A percentile compares a stretch with the other conserved stretches of the same genome.
Evolutionary conservation across 2,888 invertebrate species (phyloP).

Genomic region (Apodemia duryi): DNA sequence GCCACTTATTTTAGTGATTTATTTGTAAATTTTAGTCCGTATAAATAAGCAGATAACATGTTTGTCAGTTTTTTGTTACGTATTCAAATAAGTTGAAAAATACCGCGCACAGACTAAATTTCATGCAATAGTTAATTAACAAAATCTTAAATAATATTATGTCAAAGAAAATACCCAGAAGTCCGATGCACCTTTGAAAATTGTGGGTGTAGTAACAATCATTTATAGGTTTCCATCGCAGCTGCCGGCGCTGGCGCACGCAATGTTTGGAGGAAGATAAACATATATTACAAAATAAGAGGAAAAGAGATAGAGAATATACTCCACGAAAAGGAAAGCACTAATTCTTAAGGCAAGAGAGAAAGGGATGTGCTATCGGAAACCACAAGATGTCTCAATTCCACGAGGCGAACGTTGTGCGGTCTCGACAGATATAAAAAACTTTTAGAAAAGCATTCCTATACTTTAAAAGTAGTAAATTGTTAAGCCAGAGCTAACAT

Average conservation of each 20-base stretch:
- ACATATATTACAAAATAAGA: slow-evolving; percentile 65
- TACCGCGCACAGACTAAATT: too few relatives aligned
- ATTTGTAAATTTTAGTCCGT: too few relatives aligned
- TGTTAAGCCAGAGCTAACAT: background rate
- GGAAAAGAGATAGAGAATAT: slow-evolving; percentile 61
- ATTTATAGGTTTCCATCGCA: slow-evolving; percentile 71
- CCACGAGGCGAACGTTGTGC: slow-evolving; percentile 74
- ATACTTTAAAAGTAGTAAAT: slow-evolving; percentile 46
- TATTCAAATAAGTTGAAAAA: too few relatives aligned
- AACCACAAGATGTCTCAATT: slow-evolving; percentile 80
- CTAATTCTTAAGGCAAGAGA: slow-evolving; percentile 43
- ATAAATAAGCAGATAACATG: too few relatives aligned
- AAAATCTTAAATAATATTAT: background rate
- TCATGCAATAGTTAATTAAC: background rate
- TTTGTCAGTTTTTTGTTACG: too few relatives aligned
- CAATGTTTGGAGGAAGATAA: slow-evolving; percentile 77
- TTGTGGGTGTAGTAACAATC: slow-evolving; percentile 60
- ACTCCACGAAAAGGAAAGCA: slow-evolving; percentile 68
- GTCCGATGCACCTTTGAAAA: slow-evolving; percentile 52
- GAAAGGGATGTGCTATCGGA: slow-evolving; percentile 71
- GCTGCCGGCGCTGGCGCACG: slow-evolving; percentile 67
- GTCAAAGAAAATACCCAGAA: slow-evolving; percentile 40
- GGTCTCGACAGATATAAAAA: slow-evolving; percentile 60
- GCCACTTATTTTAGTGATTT: too few relatives aligned
- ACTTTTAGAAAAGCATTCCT: slow-evolving; percentile 65